A percentile compares a stretch with the other conserved stretches of the same genome.
Conservation (phyloP, 2,797 vertebrate species). For the Heteromormyrus szaboi region DNA sequence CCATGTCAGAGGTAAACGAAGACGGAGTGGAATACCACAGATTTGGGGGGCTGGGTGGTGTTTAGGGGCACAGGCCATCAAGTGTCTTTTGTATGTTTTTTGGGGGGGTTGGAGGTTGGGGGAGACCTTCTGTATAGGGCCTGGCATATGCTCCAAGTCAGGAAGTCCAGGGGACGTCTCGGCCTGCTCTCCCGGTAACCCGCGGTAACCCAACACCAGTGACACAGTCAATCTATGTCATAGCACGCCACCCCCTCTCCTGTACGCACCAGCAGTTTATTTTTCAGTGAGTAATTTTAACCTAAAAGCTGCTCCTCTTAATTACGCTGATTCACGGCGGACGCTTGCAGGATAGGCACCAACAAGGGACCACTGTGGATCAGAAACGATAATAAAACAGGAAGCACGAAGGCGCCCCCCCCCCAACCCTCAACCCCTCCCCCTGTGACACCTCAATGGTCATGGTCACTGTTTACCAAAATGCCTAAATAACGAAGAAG, state of each 20-base stretch:
- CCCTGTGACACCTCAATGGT: not conserved
- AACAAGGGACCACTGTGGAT: conserved; percentile 63
- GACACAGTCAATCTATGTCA: conserved; percentile 73
- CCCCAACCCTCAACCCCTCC: not conserved
- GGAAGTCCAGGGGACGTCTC: conserved; percentile 72
- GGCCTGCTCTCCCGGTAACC: conserved; percentile 49
- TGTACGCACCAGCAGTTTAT: conserved; percentile 62
- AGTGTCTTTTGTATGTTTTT: conserved; percentile 34
- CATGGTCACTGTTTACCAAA: conserved; percentile 13
- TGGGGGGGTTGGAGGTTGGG: not conserved
- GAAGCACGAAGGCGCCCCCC: not conserved
- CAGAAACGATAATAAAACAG: conserved; percentile 24
- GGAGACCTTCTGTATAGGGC: conserved; percentile 49
- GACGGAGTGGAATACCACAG: conserved; percentile 59
- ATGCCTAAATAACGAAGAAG: not conserved
- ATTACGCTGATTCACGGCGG: conserved; percentile 66
- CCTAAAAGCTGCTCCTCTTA: conserved; percentile 70
- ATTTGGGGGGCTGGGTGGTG: conserved; percentile 47
- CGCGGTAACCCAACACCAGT: conserved; percentile 62
- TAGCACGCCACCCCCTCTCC: conserved; percentile 34
- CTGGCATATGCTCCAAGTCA: conserved; percentile 65
- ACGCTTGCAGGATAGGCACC: conserved; percentile 47
- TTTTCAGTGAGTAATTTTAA: conserved; percentile 66
- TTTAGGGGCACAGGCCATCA: conserved; percentile 45
- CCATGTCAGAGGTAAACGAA: conserved; percentile 65